phyloP scores from a whole-genome alignment of 2,888 invertebrate genomes.

The Diploptera punctata region DNA sequence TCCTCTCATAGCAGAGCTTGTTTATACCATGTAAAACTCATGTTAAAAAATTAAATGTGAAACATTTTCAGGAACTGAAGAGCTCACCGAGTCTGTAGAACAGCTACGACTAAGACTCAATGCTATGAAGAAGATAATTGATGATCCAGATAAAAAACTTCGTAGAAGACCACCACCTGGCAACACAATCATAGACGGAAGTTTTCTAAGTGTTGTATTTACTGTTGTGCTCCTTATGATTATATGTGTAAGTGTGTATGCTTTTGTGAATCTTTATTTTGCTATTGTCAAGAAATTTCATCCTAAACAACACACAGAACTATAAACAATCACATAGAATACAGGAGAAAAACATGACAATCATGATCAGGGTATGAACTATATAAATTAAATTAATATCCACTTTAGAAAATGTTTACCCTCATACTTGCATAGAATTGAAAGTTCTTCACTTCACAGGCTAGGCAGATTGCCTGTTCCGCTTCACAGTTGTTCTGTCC shows the following conservation, averaged over 20 bases:
- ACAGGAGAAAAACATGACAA: too few relatives aligned
- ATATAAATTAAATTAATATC: too few relatives aligned
- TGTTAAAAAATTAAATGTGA: too few relatives aligned
- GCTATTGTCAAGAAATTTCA: constrained; percentile 85
- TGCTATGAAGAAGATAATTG: constrained; percentile 81
- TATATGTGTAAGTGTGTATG: constrained; percentile 80
- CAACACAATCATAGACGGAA: constrained; percentile 73
- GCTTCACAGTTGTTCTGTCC: too few relatives aligned
- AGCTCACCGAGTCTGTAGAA: constrained; percentile 72
- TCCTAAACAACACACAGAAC: constrained; percentile 75
- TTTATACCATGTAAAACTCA: too few relatives aligned
- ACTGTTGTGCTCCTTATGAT: constrained; percentile 79
- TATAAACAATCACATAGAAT: too few relatives aligned
- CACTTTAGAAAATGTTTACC: too few relatives aligned
- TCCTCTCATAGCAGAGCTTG: too few relatives aligned
- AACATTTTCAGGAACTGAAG: constrained; percentile 21
- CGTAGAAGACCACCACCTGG: constrained; percentile 50
- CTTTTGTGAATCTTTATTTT: constrained; percentile 82
- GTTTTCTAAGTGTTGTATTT: constrained; percentile 83
- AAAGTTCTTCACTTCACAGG: too few relatives aligned
- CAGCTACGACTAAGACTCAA: constrained; percentile 78
- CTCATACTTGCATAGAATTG: too few relatives aligned
- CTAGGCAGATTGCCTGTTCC: too few relatives aligned
- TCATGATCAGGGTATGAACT: too few relatives aligned
- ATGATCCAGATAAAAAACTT: constrained; percentile 55